A percentile compares a stretch with the other conserved stretches of the same genome.
These are phyloP conservation scores for Oscheius sp. DNA, from an alignment of 2,888 invertebrate genomes.

Conservation along the genomic window DNA sequence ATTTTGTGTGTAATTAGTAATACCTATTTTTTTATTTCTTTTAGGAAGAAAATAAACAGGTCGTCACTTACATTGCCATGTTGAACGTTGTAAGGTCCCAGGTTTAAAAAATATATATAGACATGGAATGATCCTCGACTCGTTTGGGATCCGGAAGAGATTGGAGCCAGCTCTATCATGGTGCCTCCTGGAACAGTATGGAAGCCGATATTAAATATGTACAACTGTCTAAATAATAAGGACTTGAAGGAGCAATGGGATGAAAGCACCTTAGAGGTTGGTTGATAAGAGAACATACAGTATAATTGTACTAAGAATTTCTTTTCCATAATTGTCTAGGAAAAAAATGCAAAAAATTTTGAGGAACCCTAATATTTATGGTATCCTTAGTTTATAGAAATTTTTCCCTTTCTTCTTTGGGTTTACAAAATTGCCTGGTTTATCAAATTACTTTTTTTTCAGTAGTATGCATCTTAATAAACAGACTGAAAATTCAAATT, in stretches of 20 bases:
- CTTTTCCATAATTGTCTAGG: too few relatives aligned
- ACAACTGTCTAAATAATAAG: constrained; percentile 3
- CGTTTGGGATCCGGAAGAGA: constrained; percentile 14
- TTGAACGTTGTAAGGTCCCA: neutral
- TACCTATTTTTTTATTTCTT: neutral
- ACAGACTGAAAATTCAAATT: too few relatives aligned
- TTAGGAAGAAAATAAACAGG: neutral
- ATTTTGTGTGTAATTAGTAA: too few relatives aligned
- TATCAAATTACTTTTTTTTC: too few relatives aligned
- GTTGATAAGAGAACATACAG: too few relatives aligned
- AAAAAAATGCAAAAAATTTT: too few relatives aligned
- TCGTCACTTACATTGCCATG: neutral
- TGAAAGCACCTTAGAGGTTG: neutral
- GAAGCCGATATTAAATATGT: neutral
- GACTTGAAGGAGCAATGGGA: constrained; percentile 1
- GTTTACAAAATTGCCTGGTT: too few relatives aligned
- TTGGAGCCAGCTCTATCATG: neutral
- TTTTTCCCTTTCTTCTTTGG: too few relatives aligned
- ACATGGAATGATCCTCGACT: neutral
- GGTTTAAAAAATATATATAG: neutral
- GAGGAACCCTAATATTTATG: too few relatives aligned
- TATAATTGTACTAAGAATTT: too few relatives aligned
- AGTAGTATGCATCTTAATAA: too few relatives aligned
- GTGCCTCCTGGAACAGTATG: neutral
- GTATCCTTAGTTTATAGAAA: too few relatives aligned